phyloP scores from a whole-genome alignment of 2,113 vertebrate genomes.

The Pomatorhinus ruficollis region DNA sequence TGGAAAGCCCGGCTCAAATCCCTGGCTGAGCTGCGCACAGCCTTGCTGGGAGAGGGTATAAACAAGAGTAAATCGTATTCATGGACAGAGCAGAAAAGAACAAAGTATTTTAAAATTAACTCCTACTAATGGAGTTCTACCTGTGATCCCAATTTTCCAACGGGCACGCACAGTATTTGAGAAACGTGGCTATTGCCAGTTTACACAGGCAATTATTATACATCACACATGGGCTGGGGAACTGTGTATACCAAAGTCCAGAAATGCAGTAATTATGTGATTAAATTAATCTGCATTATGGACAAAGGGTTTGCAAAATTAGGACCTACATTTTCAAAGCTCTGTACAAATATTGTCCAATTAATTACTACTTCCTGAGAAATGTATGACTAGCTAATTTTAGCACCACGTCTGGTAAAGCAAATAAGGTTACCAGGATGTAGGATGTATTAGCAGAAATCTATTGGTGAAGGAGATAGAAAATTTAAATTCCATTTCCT shows the following conservation, averaged over 20 bases:
- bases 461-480: neutral
- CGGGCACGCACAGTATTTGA: neutral
- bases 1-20: fast-evolving
- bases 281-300: constrained; percentile 53
- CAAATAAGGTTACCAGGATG: constrained; percentile 36
- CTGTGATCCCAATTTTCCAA: neutral
- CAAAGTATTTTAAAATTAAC: neutral
- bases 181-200: neutral
- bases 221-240: neutral
- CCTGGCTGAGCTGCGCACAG: neutral
- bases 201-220: neutral
- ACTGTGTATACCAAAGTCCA: constrained; percentile 11
- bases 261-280: constrained; percentile 49
- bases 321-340: constrained; percentile 53
- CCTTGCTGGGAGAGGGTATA: neutral
- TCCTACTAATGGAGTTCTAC: neutral
- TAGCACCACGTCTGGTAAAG: constrained; percentile 13
- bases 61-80: neutral
- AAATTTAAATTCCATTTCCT: neutral
- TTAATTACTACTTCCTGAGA: constrained; percentile 56
- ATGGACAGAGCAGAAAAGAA: neutral
- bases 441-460: neutral
- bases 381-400: constrained; percentile 34
- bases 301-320: constrained; percentile 64
- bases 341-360: constrained; percentile 65